Evolutionary conservation across 2,797 vertebrate species (phyloP), one percentile per base, ranked within the genome.

Genomic region (Alauda arvensis): DNA sequence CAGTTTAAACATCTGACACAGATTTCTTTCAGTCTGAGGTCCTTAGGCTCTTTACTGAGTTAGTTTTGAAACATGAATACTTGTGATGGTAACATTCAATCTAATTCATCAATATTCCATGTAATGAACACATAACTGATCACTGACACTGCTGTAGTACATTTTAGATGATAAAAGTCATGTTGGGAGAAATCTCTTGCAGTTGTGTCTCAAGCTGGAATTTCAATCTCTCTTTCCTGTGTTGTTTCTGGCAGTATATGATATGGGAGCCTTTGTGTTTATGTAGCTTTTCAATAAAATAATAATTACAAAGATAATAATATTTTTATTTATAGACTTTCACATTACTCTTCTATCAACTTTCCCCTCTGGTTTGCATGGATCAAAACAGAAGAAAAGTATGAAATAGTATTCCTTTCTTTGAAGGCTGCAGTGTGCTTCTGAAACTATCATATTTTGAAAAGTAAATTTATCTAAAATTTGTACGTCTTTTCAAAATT

Each of bases 11-110:
- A 89, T 69, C 77, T 78, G 74, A 91, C 49, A 93, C 5, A 52
- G 72, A 94, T 67, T 92, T 84, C 62, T 93, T 93, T 76, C 92
- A 85, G 76, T 91, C 83, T 93, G 77, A 92, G 33, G 52, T 76
- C 95, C 65, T 95, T 70, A 81, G 7, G 10, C 77, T 83, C 76
- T 92, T 94, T 85, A 93, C 33, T 83, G 86, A 83, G 86, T 87
- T 82, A 92, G 79, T 70, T 94, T 89, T 77, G 93, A 89, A 94
- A 89, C 33, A 45, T 8, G 62, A 95, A 78, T 59, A 78, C 33
- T 57, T 63, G 34, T 56, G 46, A 95, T 85, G 90, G 42, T 61
- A 95, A 85, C 55, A 86, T 68, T 90, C 69, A 62, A 76, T 48
- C 59, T 62, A 81, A 79, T 85, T 91, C 53, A 85, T 55, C 23